phyloP scores from a whole-genome alignment of 2,797 vertebrate species.

The Lepilemur ruficaudatus region DNA sequence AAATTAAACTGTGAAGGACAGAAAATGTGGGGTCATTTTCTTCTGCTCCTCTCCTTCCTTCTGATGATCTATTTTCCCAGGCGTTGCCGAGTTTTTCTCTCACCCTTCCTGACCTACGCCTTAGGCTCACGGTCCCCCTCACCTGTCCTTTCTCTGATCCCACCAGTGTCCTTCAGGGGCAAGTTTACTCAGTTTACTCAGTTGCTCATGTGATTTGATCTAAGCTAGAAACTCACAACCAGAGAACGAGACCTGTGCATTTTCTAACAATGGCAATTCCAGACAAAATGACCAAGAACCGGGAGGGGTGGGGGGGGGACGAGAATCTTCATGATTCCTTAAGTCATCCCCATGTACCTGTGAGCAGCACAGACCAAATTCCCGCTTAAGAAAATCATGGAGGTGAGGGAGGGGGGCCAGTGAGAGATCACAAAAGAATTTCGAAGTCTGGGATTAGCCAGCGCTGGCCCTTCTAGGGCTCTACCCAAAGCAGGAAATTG shows the following conservation, averaged over 20 bases:
- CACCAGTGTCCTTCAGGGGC: neutral
- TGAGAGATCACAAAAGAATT: slow-evolving; percentile 45
- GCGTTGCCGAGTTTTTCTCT: neutral
- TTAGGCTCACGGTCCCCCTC: neutral
- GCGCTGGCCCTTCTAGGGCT: slow-evolving; percentile 38
- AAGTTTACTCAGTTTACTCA: neutral
- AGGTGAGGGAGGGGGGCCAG: neutral
- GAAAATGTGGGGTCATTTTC: neutral
- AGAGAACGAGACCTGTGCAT: neutral
- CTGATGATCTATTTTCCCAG: neutral
- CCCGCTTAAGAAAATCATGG: neutral
- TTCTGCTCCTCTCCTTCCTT: neutral
- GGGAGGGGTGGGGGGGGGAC: accelerated
- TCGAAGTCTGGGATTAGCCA: neutral
- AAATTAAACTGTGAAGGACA: neutral
- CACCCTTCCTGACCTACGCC: neutral
- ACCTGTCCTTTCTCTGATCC: neutral
- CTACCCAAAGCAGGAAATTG: slow-evolving; percentile 66
- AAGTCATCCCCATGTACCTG: neutral
- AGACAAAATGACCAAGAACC: neutral
- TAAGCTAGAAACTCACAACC: neutral
- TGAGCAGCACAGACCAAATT: neutral
- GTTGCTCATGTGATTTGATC: neutral
- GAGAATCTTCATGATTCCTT: neutral
- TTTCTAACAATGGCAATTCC: slow-evolving; percentile 18